Percentiles rank a stretch among this genome's conserved stretches.
Conservation (phyloP, 2,888 invertebrate genomes). For the Drosophila anomalata region DNA sequence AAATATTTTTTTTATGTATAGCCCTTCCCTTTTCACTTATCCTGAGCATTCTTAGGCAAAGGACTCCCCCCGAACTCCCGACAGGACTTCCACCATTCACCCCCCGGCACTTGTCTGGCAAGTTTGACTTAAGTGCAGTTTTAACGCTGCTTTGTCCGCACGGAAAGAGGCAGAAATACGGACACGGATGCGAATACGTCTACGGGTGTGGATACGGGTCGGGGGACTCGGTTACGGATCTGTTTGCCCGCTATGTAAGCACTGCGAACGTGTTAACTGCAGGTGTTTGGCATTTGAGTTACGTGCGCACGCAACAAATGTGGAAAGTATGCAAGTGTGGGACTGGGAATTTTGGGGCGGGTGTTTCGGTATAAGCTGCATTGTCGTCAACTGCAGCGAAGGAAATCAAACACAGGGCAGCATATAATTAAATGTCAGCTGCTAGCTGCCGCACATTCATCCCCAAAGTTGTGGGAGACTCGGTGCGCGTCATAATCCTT, state of each 20-base stretch:
- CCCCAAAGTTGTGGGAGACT: conserved; percentile 33
- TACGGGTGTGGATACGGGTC: conserved; percentile 15
- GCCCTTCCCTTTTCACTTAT: neutral
- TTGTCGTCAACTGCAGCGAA: conserved; percentile 9
- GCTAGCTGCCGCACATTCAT: conserved; percentile 40
- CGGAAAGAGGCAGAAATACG: conserved; percentile 32
- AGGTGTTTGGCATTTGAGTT: conserved; percentile 76
- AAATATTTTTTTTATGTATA: neutral
- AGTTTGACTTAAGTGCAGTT: conserved; percentile 77
- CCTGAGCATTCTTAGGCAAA: neutral
- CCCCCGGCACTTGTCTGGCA: conserved; percentile 66
- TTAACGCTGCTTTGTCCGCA: conserved; percentile 68
- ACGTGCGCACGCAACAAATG: conserved; percentile 74
- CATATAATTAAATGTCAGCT: conserved; percentile 67
- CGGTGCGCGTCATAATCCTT: conserved; percentile 55
- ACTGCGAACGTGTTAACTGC: conserved; percentile 72
- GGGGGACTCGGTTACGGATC: conserved; percentile 21
- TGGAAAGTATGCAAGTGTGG: conserved; percentile 11
- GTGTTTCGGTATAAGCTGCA: neutral
- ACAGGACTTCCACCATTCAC: neutral
- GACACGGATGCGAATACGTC: conserved; percentile 11
- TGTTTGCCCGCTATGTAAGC: conserved; percentile 60
- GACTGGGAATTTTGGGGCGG: neutral
- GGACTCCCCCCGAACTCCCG: conserved; percentile 8
- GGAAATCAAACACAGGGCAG: conserved; percentile 18